Evolutionary conservation across 2,797 vertebrate species (phyloP).

Genomic region (Sebastolobus alascanus): DNA sequence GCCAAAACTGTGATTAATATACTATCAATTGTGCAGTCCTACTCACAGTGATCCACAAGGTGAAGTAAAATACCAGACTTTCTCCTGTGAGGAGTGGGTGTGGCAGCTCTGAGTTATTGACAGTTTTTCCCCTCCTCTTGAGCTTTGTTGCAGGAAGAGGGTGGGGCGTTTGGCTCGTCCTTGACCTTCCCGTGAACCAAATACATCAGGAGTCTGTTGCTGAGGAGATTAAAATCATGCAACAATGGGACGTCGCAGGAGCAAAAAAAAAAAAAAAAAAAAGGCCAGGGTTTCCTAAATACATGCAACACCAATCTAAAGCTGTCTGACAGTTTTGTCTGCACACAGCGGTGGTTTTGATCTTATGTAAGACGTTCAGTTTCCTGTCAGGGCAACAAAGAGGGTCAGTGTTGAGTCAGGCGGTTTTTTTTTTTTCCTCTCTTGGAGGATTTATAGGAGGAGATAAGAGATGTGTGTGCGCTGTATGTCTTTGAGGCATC

Average conservation of each 20-base stretch:
- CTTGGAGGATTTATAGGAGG: conserved; percentile 38
- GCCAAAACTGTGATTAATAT: too few relatives aligned
- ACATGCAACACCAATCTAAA: conserved; percentile 48
- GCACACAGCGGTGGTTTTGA: conserved; percentile 25
- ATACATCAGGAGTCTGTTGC: conserved; percentile 76
- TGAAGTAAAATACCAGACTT: conserved; percentile 9
- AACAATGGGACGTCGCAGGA: conserved; percentile 67
- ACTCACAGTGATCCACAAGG: not conserved
- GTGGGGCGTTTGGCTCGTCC: conserved; percentile 72
- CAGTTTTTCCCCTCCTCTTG: conserved; percentile 9
- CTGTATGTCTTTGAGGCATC: conserved; percentile 54
- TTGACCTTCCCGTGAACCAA: conserved; percentile 84
- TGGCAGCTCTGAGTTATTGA: conserved; percentile 58
- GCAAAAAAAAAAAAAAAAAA: conserved; percentile 23
- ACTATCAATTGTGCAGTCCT: too few relatives aligned
- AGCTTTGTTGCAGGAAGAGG: conserved; percentile 61
- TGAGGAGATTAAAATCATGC: conserved; percentile 78
- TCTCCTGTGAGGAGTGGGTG: conserved; percentile 18
- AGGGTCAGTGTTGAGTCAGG: conserved; percentile 46
- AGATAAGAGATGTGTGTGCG: conserved; percentile 50
- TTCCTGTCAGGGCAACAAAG: conserved; percentile 52
- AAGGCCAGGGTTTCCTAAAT: conserved; percentile 37
- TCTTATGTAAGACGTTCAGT: conserved; percentile 32
- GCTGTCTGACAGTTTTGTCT: conserved; percentile 35
- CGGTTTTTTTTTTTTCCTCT: not conserved